A percentile compares a stretch with the other conserved stretches of the same genome.
Conservation (phyloP, 2,888 invertebrate species). For the Pyrrhosoma nymphula region DNA sequence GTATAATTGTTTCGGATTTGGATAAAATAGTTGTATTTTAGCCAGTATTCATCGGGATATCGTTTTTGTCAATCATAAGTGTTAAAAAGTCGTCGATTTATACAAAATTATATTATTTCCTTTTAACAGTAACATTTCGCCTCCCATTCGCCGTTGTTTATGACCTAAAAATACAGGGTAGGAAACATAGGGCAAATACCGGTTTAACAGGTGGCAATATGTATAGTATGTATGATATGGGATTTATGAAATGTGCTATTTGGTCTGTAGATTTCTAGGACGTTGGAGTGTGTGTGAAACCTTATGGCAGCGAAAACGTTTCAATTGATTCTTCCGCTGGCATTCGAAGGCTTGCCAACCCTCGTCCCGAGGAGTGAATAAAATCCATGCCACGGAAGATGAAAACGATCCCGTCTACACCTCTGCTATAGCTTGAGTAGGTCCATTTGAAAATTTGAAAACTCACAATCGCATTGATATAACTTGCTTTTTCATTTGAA, state of each 20-base stretch:
- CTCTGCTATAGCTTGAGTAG: background rate
- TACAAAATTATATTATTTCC: too few relatives aligned
- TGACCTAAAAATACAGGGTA: background rate
- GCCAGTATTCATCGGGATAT: too few relatives aligned
- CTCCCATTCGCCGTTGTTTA: too few relatives aligned
- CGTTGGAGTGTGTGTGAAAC: background rate
- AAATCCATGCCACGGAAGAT: background rate
- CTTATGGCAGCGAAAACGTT: background rate
- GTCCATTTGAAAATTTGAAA: too few relatives aligned
- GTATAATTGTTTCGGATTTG: too few relatives aligned
- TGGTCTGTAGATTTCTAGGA: background rate
- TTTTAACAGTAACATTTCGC: too few relatives aligned
- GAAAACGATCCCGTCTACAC: background rate
- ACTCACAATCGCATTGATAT: too few relatives aligned
- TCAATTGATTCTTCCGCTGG: background rate
- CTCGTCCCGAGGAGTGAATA: background rate
- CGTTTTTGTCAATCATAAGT: too few relatives aligned
- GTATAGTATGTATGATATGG: background rate
- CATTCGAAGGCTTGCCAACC: background rate
- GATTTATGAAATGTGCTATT: background rate
- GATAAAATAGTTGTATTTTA: too few relatives aligned
- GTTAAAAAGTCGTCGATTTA: too few relatives aligned
- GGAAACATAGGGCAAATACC: background rate
- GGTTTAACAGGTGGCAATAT: background rate
- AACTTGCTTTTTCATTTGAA: too few relatives aligned